Evolutionary conservation across 2,888 invertebrate genomes (phyloP).

Genomic region (Rhyacophila evoluta): DNA sequence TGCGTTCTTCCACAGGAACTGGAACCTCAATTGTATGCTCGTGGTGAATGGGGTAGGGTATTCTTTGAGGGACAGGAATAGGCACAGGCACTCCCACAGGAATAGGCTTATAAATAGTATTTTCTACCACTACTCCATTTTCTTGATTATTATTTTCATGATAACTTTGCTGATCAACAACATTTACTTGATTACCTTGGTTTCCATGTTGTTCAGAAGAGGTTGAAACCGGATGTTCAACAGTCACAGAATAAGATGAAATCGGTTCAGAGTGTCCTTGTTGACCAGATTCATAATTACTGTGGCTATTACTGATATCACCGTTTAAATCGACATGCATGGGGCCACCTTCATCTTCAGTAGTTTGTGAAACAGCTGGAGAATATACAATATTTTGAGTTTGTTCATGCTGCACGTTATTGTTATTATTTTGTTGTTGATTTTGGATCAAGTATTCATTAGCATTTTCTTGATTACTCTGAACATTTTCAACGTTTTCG

Average conservation of each 20-base stretch:
- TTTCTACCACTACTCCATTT: neutral
- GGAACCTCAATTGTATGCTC: conserved; percentile 60
- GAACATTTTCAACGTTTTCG: neutral
- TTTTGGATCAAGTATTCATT: neutral
- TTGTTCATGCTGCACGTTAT: neutral
- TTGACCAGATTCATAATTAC: neutral
- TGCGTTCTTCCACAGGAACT: conserved; percentile 64
- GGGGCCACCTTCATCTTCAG: neutral
- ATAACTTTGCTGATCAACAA: neutral
- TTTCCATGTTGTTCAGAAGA: neutral
- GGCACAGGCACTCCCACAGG: conserved; percentile 57
- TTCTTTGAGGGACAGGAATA: conserved; percentile 62
- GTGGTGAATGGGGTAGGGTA: neutral
- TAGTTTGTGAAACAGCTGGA: neutral
- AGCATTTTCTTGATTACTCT: neutral
- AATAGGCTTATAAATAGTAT: neutral
- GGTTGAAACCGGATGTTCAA: conserved; percentile 10
- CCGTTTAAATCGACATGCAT: neutral
- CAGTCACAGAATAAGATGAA: conserved; percentile 19
- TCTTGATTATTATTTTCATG: neutral
- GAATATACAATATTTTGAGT: neutral
- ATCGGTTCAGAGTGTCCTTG: neutral
- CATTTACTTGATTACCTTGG: neutral
- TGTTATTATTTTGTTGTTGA: conserved; percentile 5
- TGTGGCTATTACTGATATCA: neutral